These are phyloP conservation scores for Anabacerthia variegaticeps DNA, from an alignment of 2,797 vertebrate species.

Conservation along the genomic window DNA sequence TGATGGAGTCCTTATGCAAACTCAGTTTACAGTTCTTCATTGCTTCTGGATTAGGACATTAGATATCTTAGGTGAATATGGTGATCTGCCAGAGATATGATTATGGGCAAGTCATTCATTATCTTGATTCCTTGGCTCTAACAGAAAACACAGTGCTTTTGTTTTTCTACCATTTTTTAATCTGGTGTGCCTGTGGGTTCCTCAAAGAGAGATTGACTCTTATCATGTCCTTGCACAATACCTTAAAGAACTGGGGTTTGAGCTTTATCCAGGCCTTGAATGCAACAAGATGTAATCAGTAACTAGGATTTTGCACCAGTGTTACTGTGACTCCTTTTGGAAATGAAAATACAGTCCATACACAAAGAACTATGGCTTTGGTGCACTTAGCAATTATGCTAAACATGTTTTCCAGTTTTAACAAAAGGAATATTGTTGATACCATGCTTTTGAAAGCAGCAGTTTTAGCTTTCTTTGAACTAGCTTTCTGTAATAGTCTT, in stretches of 20 bases:
- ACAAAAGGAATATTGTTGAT: constrained; percentile 59
- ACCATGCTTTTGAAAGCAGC: neutral
- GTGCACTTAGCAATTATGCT: constrained; percentile 16
- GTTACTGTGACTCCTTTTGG: neutral
- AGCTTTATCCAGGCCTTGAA: neutral
- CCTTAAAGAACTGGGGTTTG: neutral
- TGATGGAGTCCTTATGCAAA: neutral
- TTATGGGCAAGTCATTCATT: neutral
- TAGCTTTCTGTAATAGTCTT: constrained; percentile 15
- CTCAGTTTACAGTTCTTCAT: neutral
- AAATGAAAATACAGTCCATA: neutral
- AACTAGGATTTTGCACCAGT: neutral
- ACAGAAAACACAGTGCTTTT: neutral
- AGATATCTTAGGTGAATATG: neutral
- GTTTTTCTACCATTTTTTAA: neutral
- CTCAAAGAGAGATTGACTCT: neutral
- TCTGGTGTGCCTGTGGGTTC: neutral
- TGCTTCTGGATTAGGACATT: neutral
- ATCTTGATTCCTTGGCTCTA: neutral
- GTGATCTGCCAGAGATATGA: neutral
- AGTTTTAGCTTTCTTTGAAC: constrained; percentile 49
- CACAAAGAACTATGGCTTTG: neutral
- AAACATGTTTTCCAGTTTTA: constrained; percentile 43
- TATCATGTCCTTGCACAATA: neutral
- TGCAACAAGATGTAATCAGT: neutral